Evolutionary conservation across 2,113 vertebrate species (phyloP).

Genomic region (Phoxinus phoxinus): DNA sequence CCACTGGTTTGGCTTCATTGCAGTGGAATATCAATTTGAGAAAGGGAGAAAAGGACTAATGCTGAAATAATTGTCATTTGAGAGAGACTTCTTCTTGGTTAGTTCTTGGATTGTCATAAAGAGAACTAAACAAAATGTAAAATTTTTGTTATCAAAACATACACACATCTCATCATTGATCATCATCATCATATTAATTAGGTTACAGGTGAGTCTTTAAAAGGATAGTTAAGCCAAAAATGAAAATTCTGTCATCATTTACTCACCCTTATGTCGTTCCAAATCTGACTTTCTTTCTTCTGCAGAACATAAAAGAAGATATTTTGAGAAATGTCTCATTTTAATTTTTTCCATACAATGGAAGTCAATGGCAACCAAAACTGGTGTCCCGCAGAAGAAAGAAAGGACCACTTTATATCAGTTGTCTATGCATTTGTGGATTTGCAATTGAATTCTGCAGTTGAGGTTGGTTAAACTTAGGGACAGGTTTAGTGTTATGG

Average conservation of each 20-base stretch:
- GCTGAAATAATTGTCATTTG: slow-evolving; percentile 72
- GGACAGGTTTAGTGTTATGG: neutral
- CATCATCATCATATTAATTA: neutral
- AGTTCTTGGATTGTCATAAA: slow-evolving; percentile 60
- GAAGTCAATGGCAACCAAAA: slow-evolving; percentile 16
- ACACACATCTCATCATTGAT: neutral
- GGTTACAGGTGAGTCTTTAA: neutral
- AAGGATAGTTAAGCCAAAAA: neutral
- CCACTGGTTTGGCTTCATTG: slow-evolving; percentile 77
- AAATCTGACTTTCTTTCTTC: slow-evolving; percentile 34
- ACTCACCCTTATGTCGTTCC: slow-evolving; percentile 23
- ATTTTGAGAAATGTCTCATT: slow-evolving; percentile 14
- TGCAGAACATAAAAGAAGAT: slow-evolving; percentile 34
- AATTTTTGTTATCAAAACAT: neutral
- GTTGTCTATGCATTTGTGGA: neutral
- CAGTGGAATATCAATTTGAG: slow-evolving; percentile 78
- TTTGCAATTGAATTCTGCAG: neutral
- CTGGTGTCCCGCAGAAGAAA: neutral
- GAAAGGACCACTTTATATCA: neutral
- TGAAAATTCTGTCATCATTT: neutral
- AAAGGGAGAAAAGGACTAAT: slow-evolving; percentile 72
- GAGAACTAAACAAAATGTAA: neutral
- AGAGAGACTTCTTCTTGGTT: slow-evolving; percentile 62
- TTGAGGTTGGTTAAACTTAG: neutral
- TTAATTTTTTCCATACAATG: neutral